Evolutionary conservation across 2,113 vertebrate genomes (phyloP).

Genomic region (Onychorhynchus coronatus): DNA sequence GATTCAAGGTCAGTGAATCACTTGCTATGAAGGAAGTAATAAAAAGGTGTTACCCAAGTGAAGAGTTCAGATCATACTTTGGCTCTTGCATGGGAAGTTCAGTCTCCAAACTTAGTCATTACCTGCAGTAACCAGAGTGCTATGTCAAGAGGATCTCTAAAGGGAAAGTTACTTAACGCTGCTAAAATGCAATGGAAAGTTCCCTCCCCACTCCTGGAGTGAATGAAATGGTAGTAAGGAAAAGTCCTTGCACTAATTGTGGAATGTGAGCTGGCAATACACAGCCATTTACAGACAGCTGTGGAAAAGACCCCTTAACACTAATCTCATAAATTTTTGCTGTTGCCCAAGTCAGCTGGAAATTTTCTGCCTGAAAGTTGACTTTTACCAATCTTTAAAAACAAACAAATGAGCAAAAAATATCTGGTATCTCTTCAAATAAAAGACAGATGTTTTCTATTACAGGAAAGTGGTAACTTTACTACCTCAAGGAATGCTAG

Average conservation of each 20-base stretch:
- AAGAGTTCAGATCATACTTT: background rate
- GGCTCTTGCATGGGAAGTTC: background rate
- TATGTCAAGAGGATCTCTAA: background rate
- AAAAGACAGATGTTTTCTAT: background rate
- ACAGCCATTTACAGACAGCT: background rate
- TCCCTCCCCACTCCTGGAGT: background rate
- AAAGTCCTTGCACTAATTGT: background rate
- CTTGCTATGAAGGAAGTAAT: background rate
- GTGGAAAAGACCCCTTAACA: background rate
- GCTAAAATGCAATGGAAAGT: background rate
- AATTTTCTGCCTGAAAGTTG: background rate
- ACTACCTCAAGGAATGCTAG: background rate
- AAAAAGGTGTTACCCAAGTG: background rate
- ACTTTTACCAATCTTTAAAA: background rate
- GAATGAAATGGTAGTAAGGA: background rate
- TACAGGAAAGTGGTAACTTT: background rate
- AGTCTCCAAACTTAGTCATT: background rate
- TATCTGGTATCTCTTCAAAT: background rate
- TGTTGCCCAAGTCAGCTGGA: background rate
- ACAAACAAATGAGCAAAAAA: background rate
- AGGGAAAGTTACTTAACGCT: background rate
- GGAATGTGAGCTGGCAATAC: background rate
- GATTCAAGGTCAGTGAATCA: background rate
- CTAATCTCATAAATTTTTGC: background rate
- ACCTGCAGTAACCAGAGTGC: background rate